Evolutionary conservation across 2,113 vertebrate species (phyloP), one percentile per base, ranked within the genome.

Genomic region (Phalacrocorax brasilianus): DNA sequence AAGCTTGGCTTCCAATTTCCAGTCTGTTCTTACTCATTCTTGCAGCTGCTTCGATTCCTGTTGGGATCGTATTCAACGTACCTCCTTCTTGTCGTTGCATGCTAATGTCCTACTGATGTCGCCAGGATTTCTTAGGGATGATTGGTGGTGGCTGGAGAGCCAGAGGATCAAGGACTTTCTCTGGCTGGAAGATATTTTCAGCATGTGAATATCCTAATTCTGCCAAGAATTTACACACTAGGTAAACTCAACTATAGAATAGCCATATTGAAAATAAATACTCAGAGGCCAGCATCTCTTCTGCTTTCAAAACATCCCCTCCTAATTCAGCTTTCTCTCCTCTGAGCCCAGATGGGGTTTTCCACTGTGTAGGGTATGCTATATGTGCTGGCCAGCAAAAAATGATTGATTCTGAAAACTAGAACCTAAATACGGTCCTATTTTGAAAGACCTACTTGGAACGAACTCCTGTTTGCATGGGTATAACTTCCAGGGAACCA

Each of bases 91-190:
- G 35, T 50, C 33, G 2, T 11, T 18, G 56, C 11, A 2, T 6
- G 32, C n/a, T 28, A 3, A 23, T 6, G 50, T 35, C 49, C n/a
- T 35, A 6, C 21, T 12, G 78, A 40, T 21, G 14, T 5, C 24
- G 33, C 71, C 14, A 8, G 28, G 95, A 78, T 92, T 98, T 97
- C 96, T 98, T 98, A 8, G 98, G 98, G 53, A 97, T 85, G 59
- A 96, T 68, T 2, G 97, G 98, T 83, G 98, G 98, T 22, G 94
- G 59, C 32, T 89, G 96, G 65, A 93, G 97, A 76, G 83, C 70
- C 67, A 92, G 50, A 23, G 89, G 7, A 55, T 95, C 92, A 33
- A 83, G 65, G 63, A 44, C 92, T 94, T 95, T 96, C 80, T 98
- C 97, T 42, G 98, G 97, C 98, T 98, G 95, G 55, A 70, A 84